Evolutionary conservation across 2,797 vertebrate species (phyloP).

Genomic region (Lepilemur septentrionalis): DNA sequence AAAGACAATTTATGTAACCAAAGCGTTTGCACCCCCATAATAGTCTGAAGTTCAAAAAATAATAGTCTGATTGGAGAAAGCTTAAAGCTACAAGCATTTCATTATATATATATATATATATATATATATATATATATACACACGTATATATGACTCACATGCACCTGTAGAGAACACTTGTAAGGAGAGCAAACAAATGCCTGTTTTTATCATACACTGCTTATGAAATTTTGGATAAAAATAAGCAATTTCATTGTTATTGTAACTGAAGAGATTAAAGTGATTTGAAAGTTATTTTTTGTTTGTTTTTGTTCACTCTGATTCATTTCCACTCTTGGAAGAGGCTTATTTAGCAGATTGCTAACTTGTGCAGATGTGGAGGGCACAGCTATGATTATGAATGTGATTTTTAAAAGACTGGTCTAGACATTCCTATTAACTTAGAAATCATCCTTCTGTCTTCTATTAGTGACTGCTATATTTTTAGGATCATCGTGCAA

Average conservation of each 20-base stretch:
- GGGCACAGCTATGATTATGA: background rate
- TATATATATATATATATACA: background rate
- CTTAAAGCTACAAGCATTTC: background rate
- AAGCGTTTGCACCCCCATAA: too few relatives aligned
- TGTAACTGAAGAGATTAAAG: background rate
- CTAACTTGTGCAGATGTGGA: background rate
- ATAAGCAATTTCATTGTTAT: background rate
- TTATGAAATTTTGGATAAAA: conserved; percentile 12
- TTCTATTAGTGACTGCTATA: background rate
- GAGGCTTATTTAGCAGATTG: background rate
- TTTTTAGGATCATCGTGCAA: background rate
- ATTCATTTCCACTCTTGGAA: background rate
- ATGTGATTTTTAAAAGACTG: background rate
- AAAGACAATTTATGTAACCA: too few relatives aligned
- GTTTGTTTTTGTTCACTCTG: background rate
- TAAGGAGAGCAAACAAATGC: background rate
- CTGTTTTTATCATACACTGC: background rate
- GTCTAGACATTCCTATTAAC: background rate
- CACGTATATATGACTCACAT: background rate
- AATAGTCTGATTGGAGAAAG: background rate
- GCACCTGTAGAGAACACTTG: background rate
- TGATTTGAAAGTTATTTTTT: background rate
- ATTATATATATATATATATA: background rate
- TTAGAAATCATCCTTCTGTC: background rate
- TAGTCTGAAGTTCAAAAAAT: background rate